phyloP scores from a whole-genome alignment of 2,888 invertebrate species.

The Microplitis manilae region DNA sequence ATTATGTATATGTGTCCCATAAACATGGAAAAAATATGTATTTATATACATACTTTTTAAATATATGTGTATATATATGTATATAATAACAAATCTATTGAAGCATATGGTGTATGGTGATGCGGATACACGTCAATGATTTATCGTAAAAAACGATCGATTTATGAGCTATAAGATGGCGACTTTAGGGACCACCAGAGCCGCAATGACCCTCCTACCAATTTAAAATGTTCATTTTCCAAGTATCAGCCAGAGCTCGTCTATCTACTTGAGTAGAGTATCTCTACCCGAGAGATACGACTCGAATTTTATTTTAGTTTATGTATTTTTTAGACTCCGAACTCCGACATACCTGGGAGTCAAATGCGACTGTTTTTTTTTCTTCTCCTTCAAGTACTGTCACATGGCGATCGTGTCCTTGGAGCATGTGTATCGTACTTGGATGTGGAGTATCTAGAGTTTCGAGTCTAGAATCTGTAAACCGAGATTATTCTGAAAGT shows the following conservation, averaged over 20 bases:
- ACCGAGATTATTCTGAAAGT: neutral
- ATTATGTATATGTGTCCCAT: conserved; percentile 18
- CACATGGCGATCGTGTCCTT: conserved; percentile 22
- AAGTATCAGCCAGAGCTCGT: conserved; percentile 1
- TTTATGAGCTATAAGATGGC: conserved; percentile 15
- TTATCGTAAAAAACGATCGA: conserved; percentile 29
- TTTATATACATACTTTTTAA: neutral
- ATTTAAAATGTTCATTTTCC: conserved; percentile 28
- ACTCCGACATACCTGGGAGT: conserved; percentile 17
- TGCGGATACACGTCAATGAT: conserved; percentile 11
- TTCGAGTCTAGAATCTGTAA: neutral
- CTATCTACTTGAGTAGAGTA: neutral
- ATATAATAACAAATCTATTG: conserved; percentile 6
- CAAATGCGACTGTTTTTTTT: neutral
- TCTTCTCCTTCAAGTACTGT: conserved; percentile 10
- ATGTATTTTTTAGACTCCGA: conserved; percentile 4
- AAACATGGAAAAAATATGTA: neutral
- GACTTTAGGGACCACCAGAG: conserved; percentile 39
- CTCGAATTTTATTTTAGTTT: conserved; percentile 5
- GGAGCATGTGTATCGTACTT: conserved; percentile 19
- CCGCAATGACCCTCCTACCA: conserved; percentile 37
- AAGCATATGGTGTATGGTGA: neutral
- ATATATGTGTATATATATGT: neutral
- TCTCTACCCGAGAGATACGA: neutral
- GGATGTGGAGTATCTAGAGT: neutral